phyloP scores from a whole-genome alignment of 2,797 vertebrate genomes.

The Lacerta viridis region DNA sequence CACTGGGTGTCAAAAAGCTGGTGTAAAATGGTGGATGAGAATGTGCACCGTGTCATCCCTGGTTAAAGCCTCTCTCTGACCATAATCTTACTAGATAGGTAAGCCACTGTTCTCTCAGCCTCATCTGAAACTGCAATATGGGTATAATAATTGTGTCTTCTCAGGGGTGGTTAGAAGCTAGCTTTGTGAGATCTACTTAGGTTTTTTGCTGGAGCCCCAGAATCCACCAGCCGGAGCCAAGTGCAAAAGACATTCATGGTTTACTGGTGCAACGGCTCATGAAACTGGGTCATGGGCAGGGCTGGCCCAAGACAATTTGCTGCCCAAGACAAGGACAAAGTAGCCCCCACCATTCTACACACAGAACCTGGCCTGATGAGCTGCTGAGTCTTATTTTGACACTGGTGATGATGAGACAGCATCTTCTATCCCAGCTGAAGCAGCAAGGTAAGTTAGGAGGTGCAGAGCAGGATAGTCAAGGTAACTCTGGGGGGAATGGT shows the following conservation, averaged over 20 bases:
- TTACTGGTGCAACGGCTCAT: background rate
- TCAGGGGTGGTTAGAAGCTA: background rate
- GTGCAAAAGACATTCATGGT: too few relatives aligned
- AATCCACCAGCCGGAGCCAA: too few relatives aligned
- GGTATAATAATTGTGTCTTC: background rate
- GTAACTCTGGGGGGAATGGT: too few relatives aligned
- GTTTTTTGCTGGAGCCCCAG: too few relatives aligned
- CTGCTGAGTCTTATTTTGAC: too few relatives aligned
- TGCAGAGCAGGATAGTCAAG: too few relatives aligned
- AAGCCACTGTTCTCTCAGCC: background rate
- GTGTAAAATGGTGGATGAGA: background rate
- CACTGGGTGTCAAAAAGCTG: background rate
- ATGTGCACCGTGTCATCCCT: background rate
- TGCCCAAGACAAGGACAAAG: background rate
- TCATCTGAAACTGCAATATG: background rate
- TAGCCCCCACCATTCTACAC: too few relatives aligned
- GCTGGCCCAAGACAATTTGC: background rate
- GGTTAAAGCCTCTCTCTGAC: background rate
- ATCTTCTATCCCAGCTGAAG: too few relatives aligned
- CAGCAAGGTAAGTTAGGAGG: too few relatives aligned
- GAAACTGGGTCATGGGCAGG: background rate
- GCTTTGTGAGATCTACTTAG: background rate
- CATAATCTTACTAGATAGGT: background rate
- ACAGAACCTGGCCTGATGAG: too few relatives aligned
- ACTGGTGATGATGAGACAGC: too few relatives aligned